These are phyloP conservation scores for Pseudococcus viburni DNA, from an alignment of 2,888 invertebrate genomes.

Conservation along the genomic window DNA sequence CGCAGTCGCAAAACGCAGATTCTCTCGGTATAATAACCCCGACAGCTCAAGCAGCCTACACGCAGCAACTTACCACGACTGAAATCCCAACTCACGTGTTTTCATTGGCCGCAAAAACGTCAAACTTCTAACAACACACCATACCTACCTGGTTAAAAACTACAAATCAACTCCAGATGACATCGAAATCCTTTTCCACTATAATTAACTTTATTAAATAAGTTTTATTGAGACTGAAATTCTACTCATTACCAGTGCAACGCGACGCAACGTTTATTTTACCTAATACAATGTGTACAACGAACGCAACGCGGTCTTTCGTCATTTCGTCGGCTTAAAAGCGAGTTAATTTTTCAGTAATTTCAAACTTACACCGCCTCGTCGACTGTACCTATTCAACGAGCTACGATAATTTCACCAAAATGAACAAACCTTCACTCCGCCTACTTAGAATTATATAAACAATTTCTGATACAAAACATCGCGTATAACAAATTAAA, in stretches of 20 bases:
- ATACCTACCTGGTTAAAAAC: neutral
- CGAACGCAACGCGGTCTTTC: neutral
- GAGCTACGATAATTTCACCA: neutral
- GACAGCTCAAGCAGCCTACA: neutral
- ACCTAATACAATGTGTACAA: neutral
- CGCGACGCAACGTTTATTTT: neutral
- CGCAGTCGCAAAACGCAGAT: neutral
- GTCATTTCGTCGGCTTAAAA: neutral
- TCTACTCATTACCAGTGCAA: neutral
- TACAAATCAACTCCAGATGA: conserved; percentile 25
- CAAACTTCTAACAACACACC: conserved; percentile 10
- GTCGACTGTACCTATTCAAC: neutral
- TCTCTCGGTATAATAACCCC: neutral
- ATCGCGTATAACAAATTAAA: neutral
- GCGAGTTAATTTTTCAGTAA: conserved; percentile 15
- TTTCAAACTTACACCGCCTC: neutral
- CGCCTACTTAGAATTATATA: neutral
- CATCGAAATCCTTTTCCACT: conserved; percentile 16
- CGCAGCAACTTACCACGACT: neutral
- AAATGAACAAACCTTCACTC: neutral
- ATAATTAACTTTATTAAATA: conserved; percentile 25
- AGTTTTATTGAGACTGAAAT: conserved; percentile 21
- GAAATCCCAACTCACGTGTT: conserved; percentile 15
- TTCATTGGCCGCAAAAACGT: conserved; percentile 7
- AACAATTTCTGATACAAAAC: neutral